These are phyloP conservation scores for Copidosoma floridanum DNA, from an alignment of 1,140 invertebrate species.

Conservation along the genomic window DNA sequence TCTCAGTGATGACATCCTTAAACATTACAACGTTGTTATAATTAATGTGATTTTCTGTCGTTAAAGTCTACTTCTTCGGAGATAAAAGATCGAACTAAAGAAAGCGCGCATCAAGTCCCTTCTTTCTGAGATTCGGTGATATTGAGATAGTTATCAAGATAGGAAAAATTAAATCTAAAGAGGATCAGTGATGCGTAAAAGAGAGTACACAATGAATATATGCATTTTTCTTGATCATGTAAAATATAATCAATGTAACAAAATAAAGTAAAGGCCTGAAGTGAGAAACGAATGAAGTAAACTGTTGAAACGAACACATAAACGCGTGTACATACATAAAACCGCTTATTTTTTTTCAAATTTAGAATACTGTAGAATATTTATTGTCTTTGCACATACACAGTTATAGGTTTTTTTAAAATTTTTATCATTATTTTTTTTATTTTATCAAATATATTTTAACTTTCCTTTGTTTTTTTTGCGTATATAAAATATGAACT, in stretches of 20 bases:
- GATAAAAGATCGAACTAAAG: conserved; percentile 9
- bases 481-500: conserved; percentile 31
- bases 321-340: conserved; percentile 40
- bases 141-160: conserved; percentile 5
- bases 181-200: not conserved
- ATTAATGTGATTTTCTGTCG: conserved; percentile 20
- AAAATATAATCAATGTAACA: not conserved
- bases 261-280: conserved; percentile 18
- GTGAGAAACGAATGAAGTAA: conserved; percentile 7
- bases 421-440: conserved; percentile 19
- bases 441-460: conserved; percentile 24
- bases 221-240: not conserved
- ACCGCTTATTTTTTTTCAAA: conserved; percentile 32
- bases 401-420: conserved; percentile 21
- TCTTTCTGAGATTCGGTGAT: conserved; percentile 33
- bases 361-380: conserved; percentile 30
- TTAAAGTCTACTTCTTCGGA: conserved; percentile 21
- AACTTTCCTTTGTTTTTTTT: conserved; percentile 21
- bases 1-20: too few relatives aligned
- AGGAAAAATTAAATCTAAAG: not conserved
- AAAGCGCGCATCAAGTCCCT: conserved; percentile 17
- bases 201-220: not conserved
- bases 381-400: conserved; percentile 24
- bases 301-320: conserved; percentile 21
- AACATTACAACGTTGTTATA: too few relatives aligned